Percentiles rank a stretch among this genome's conserved stretches.
Conservation (phyloP, 1,140 invertebrate genomes). For the Penaeus japonicus region DNA sequence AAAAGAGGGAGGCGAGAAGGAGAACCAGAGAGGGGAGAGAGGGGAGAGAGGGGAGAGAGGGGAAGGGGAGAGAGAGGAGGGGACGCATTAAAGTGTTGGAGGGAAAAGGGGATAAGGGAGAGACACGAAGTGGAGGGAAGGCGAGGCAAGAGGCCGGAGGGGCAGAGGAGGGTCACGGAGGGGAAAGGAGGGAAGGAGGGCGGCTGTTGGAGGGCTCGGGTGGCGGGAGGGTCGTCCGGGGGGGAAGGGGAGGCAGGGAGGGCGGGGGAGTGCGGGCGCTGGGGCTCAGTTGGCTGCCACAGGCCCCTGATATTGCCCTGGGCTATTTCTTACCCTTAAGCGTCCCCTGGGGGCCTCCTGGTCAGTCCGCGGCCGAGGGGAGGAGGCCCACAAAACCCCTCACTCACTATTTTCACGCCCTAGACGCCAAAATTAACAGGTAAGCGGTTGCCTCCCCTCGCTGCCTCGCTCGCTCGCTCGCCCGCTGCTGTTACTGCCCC, state of each 20-base stretch:
- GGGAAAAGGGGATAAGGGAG: neutral
- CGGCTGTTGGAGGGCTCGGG: too few species aligned
- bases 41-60: neutral
- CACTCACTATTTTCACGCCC: slow-evolving; percentile 43
- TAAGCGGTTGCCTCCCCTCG: slow-evolving; percentile 24
- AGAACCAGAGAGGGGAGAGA: neutral
- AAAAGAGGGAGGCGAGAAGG: neutral
- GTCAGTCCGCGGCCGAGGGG: slow-evolving; percentile 17
- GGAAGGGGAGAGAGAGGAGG: neutral
- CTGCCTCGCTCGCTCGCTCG: neutral
- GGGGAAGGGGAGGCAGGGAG: neutral
- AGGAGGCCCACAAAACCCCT: slow-evolving; percentile 8
- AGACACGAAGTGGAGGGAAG: too few species aligned
- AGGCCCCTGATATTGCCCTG: slow-evolving; percentile 6
- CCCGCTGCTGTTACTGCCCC: neutral
- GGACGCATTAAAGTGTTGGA: neutral
- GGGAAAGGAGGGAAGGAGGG: too few species aligned
- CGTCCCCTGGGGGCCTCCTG: slow-evolving; percentile 6
- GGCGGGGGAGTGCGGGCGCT: neutral
- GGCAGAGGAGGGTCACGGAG: too few species aligned
- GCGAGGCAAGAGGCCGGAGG: too few species aligned
- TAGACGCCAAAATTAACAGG: slow-evolving; percentile 25
- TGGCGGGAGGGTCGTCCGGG: neutral
- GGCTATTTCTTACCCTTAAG: slow-evolving; percentile 45
- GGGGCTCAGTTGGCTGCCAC: slow-evolving; percentile 32